Evolutionary conservation across 1,140 invertebrate species (phyloP).

Genomic region (Cardiocondyla obscurior): DNA sequence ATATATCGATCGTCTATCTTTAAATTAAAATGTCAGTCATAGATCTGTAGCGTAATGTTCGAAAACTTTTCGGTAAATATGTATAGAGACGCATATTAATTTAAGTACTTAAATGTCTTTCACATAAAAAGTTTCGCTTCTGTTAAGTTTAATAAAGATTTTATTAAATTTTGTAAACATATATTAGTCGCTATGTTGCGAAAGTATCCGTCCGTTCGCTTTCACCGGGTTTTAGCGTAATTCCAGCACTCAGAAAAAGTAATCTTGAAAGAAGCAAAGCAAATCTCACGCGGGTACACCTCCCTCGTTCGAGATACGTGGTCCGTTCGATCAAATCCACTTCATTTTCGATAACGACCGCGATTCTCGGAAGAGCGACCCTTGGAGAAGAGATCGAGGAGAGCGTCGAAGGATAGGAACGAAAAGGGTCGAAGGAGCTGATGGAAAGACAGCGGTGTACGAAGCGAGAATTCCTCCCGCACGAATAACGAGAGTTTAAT

Average conservation of each 20-base stretch:
- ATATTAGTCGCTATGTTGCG: not conserved
- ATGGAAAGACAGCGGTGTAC: constrained; percentile 19
- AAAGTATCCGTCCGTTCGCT: not conserved
- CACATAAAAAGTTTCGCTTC: not conserved
- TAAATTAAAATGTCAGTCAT: not conserved
- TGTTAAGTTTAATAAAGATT: too few relatives aligned
- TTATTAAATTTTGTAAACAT: constrained; percentile 17
- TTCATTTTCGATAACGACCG: constrained; percentile 67
- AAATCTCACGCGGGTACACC: constrained; percentile 21
- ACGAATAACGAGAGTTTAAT: constrained; percentile 44
- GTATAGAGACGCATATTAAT: not conserved
- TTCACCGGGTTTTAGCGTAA: not conserved
- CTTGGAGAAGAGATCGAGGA: not conserved
- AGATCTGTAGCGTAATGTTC: not conserved
- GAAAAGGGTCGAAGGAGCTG: constrained; percentile 7
- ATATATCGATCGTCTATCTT: not conserved
- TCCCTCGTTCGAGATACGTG: constrained; percentile 10
- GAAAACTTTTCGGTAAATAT: not conserved
- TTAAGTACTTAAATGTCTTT: not conserved
- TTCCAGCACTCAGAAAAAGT: not conserved
- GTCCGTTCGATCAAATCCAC: constrained; percentile 19
- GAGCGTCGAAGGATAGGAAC: constrained; percentile 17
- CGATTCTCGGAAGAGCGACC: constrained; percentile 50
- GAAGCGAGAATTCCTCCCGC: constrained; percentile 21
- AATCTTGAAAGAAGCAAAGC: constrained; percentile 24